A percentile compares a stretch with the other conserved stretches of the same genome.
phyloP scores from a whole-genome alignment of 2,113 vertebrate species.

The Bambusicola thoracicus region DNA sequence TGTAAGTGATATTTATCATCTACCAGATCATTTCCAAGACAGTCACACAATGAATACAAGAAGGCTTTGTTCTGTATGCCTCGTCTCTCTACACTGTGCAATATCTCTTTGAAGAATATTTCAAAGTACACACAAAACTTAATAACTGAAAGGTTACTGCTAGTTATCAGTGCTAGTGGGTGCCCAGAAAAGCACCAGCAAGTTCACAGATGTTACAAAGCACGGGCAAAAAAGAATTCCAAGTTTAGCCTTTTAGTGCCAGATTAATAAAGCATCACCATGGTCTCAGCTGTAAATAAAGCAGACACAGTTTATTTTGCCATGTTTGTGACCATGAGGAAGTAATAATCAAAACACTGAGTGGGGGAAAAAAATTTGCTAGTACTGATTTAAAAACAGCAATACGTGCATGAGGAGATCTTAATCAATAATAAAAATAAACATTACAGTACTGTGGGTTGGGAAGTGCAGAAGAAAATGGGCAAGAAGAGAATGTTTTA shows the following conservation, averaged over 20 bases:
- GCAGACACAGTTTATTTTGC: neutral
- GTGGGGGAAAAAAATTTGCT: neutral
- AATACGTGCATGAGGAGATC: neutral
- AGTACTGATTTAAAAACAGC: slow-evolving; percentile 2
- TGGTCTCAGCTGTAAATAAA: slow-evolving; percentile 31
- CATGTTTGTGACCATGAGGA: neutral
- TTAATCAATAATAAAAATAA: neutral
- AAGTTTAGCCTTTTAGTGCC: neutral
- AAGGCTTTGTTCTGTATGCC: slow-evolving; percentile 34
- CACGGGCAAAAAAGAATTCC: slow-evolving; percentile 65
- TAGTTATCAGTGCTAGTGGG: slow-evolving; percentile 33
- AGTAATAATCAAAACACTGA: slow-evolving; percentile 43
- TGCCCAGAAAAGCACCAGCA: slow-evolving; percentile 33
- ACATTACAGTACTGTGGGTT: neutral
- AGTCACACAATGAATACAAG: neutral
- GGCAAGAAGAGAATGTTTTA: neutral
- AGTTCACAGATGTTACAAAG: slow-evolving; percentile 44
- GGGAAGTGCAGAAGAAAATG: neutral
- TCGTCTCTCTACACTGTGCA: slow-evolving; percentile 51
- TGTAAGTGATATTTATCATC: slow-evolving; percentile 8
- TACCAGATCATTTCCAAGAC: neutral
- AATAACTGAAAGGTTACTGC: slow-evolving; percentile 41
- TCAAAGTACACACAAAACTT: neutral
- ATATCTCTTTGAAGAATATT: slow-evolving; percentile 12
- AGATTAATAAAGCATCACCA: slow-evolving; percentile 17